Base-by-base conservation (phyloP, 2,113 vertebrate species). In the Solenodon paradoxus region DNA sequence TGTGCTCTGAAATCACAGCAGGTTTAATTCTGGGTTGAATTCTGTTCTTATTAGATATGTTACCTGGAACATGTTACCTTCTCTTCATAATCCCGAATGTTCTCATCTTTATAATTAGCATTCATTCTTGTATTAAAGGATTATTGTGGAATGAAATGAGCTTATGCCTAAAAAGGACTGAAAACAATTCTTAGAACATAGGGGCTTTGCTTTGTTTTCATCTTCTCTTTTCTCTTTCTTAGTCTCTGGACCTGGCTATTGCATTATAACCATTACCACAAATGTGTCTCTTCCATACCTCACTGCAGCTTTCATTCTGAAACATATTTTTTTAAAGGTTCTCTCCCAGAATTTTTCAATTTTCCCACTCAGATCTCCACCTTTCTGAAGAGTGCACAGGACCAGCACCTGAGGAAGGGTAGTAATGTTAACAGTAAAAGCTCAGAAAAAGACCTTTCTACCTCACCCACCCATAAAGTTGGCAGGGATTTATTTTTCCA, bases 101-200 rank as follows among this genome's bases (percentile, higher is more conserved):
- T 66, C 47, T 49, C 53, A 71, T 8, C 38, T 38, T 30, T 66
- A 38, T 59, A 90, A 35, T 20, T 81, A 69, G 57, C 47, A 69
- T 69, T 59, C 45, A 26, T 35, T 57, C 40, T 49, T 78, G 68
- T 78, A 4, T 78, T 26, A 57, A n/a, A 49, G 17, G 9, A 40
- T 49, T 68, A 74, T 42, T 57, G 3, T 38, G 40, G 5, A 11
- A 32, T 78, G n/a, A 86, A 85, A 66, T 68, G 38, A 78, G 4
- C 35, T 35, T 40, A 92, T 55, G n/a, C 19, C 49, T 49, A 7
- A 20, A 88, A 84, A 80, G n/a, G 40, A 68, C 11, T 78, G 16
- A 79, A 87, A 63, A 74, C 30, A 64, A 40, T 61, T 89, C 59
- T 77, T 89, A 91, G 28, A 69, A 69, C n/a, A 87, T 24, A 30